Evolutionary conservation across 2,888 invertebrate species (phyloP).

Genomic region (Pseudococcus viburni): DNA sequence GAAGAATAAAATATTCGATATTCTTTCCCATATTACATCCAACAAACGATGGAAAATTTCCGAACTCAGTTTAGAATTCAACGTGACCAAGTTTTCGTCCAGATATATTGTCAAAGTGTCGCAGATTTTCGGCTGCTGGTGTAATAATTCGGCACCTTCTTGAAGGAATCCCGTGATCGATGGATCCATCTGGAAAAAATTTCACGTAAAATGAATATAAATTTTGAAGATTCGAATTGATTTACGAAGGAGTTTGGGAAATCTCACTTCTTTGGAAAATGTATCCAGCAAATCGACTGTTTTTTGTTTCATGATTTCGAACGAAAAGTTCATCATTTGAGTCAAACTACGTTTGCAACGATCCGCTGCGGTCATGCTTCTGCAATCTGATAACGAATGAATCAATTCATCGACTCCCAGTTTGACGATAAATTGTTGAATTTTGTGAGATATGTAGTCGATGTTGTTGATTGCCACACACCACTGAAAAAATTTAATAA

Average conservation of each 20-base stretch:
- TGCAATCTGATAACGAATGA: slow-evolving; percentile 79
- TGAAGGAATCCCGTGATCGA: slow-evolving; percentile 82
- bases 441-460: slow-evolving; percentile 90
- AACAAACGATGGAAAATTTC: slow-evolving; percentile 91
- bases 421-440: slow-evolving; percentile 88
- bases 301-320: slow-evolving; percentile 90
- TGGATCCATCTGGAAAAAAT: slow-evolving; percentile 78
- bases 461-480: slow-evolving; percentile 97
- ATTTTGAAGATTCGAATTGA: neutral
- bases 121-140: slow-evolving; percentile 85
- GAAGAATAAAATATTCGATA: slow-evolving; percentile 84
- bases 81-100: slow-evolving; percentile 87
- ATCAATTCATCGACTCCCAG: slow-evolving; percentile 85
- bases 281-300: slow-evolving; percentile 88
- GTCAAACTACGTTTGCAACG: slow-evolving; percentile 85
- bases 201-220: neutral
- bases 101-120: slow-evolving; percentile 92
- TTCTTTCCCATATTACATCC: slow-evolving; percentile 89
- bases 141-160: slow-evolving; percentile 86
- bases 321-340: slow-evolving; percentile 87
- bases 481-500: slow-evolving; percentile 74
- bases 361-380: slow-evolving; percentile 83
- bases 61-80: slow-evolving; percentile 88
- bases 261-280: slow-evolving; percentile 82
- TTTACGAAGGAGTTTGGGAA: neutral